A percentile compares a stretch with the other conserved stretches of the same genome.
These are phyloP conservation scores for Sicus ferrugineus DNA, from an alignment of 2,888 invertebrate species.

Conservation along the genomic window DNA sequence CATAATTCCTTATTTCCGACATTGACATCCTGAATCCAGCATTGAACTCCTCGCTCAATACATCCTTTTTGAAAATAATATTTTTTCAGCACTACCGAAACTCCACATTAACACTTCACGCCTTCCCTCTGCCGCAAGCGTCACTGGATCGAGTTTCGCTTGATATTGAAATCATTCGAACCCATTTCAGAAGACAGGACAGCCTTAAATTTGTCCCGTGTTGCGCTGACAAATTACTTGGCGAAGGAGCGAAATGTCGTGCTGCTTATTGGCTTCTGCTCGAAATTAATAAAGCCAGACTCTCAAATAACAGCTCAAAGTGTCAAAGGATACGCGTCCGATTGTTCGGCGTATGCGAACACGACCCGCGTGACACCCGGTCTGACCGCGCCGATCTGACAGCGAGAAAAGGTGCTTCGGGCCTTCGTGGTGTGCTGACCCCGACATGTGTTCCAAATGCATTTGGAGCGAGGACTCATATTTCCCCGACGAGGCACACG, in stretches of 20 bases:
- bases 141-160: not conserved
- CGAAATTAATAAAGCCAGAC: not conserved
- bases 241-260: not conserved
- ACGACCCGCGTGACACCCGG: too few relatives aligned
- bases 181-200: not conserved
- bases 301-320: not conserved
- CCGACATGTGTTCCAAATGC: not conserved
- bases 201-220: not conserved
- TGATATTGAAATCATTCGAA: not conserved
- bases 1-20: too few relatives aligned
- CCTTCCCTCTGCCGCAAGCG: not conserved
- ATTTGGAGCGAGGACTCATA: not conserved
- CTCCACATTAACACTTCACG: not conserved
- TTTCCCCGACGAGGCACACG: slow-evolving; percentile 1
- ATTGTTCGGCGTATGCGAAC: too few relatives aligned
- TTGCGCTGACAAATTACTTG: not conserved
- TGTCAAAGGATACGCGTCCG: not conserved
- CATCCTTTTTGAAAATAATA: too few relatives aligned
- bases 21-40: too few relatives aligned
- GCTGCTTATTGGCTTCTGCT: not conserved
- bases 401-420: not conserved
- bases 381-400: too few relatives aligned
- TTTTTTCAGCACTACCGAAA: not conserved
- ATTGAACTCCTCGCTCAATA: too few relatives aligned
- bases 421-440: not conserved